These are phyloP conservation scores for Pseudopleuronectes americanus DNA, from an alignment of 2,797 vertebrate species.

Conservation along the genomic window DNA sequence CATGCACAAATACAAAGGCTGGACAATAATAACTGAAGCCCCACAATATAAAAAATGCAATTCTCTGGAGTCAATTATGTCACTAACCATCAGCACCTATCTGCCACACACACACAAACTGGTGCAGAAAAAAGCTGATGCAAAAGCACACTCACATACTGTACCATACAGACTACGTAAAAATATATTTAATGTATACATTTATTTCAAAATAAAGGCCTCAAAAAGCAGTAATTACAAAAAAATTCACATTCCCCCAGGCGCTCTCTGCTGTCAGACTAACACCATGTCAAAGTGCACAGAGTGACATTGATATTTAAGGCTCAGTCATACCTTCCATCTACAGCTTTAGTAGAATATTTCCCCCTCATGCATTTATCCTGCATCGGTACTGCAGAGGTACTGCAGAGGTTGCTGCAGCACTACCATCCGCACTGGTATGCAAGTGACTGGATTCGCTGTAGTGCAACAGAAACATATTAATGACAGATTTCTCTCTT, in stretches of 20 bases:
- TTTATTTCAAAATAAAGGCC: neutral
- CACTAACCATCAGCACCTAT: neutral
- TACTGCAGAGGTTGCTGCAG: constrained; percentile 64
- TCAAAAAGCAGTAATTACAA: too few relatives aligned
- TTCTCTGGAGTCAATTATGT: neutral
- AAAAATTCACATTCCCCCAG: constrained; percentile 5
- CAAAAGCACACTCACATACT: neutral
- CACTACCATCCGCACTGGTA: constrained; percentile 13
- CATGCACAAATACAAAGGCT: neutral
- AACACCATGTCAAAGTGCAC: constrained; percentile 31
- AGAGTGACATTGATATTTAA: constrained; percentile 19
- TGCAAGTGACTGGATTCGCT: constrained; percentile 22
- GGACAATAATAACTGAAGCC: constrained; percentile 7
- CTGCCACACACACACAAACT: too few relatives aligned
- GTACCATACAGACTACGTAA: neutral
- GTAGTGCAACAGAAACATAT: constrained; percentile 6
- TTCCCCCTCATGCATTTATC: constrained; percentile 27
- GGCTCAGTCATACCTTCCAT: constrained; percentile 15
- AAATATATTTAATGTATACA: neutral
- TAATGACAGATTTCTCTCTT: neutral
- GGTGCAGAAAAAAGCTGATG: too few relatives aligned
- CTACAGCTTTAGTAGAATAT: constrained; percentile 8
- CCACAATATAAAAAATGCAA: too few relatives aligned
- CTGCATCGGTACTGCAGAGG: constrained; percentile 50
- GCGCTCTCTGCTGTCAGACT: constrained; percentile 4